Evolutionary conservation across 2,888 invertebrate species (phyloP), one percentile per base, ranked within the genome.

Genomic region (Lasioglossum pauxillum): DNA sequence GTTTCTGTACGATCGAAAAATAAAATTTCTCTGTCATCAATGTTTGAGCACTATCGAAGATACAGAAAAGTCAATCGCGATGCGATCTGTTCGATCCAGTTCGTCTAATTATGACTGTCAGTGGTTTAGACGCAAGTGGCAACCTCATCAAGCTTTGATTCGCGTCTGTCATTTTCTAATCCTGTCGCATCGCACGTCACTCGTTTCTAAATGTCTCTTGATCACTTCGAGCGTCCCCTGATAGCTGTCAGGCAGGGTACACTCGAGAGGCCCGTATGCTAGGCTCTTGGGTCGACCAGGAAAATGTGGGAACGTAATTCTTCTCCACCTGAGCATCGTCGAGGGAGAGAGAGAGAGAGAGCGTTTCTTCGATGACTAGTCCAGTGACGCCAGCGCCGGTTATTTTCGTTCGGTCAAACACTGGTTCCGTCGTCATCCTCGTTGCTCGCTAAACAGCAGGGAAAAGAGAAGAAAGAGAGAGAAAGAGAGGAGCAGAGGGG

Each of bases 391-490:
- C 73, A 82, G 73, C 78, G 35, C 14, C 2, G 49, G 78, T 46
- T 78, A 78, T 82, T 82, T 77, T 74, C 27, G 49, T 67, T n/a
- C 77, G 64, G 67, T 49, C 77, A 77, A 77, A 77, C 77, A 69
- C 69, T 77, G 77, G 77, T 69, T 46, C 49, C 77, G 77, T 46
- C 77, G 57, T 41, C 57, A 49, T 78, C 74, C 46, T 46, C 46
- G 44, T 23, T 60, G 23, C 46, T 60, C 31, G 44, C 46, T 60
- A 64, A 64, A 64, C 64, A 64, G 31, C 64, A 16, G 31, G 64
- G 16, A 16, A 35, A 19, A 35, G 64, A 64, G 31, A 16, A 16
- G 7, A 16, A 31, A 16, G 14, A 1, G 41, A 31, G 38, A 31
- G 38, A 41, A n/a, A 23, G n/a, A 41, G 27, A 71, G 27, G 46